Conservation (phyloP, 2,797 vertebrate species). For the Anableps anableps region DNA sequence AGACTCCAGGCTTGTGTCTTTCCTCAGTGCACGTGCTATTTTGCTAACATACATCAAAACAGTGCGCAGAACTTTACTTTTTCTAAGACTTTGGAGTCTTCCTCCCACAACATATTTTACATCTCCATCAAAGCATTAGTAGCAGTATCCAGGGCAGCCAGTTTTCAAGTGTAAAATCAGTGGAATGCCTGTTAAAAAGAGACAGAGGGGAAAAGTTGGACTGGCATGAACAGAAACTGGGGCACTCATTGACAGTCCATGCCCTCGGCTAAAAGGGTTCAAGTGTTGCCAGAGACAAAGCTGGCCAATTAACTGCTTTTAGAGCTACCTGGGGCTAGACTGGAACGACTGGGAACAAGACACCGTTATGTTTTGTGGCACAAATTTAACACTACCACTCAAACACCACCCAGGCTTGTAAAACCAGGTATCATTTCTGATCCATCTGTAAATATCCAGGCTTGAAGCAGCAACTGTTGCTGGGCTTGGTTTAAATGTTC, state of each 20-base stretch:
- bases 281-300: slow-evolving; percentile 46
- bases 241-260: slow-evolving; percentile 31
- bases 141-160: background rate
- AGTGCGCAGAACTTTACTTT: background rate
- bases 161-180: slow-evolving; percentile 6
- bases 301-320: slow-evolving; percentile 53
- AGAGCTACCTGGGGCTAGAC: slow-evolving; percentile 32
- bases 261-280: slow-evolving; percentile 57
- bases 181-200: slow-evolving; percentile 2
- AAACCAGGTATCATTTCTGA: slow-evolving; percentile 19
- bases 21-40: background rate
- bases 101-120: background rate
- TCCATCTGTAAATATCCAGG: slow-evolving; percentile 14
- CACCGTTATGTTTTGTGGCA: slow-evolving; percentile 25
- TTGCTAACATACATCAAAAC: background rate
- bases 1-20: background rate
- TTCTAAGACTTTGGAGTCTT: background rate
- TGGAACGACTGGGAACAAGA: slow-evolving; percentile 16
- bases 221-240: slow-evolving; percentile 17
- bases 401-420: slow-evolving; percentile 4
- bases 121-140: background rate
- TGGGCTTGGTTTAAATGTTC: slow-evolving; percentile 45
- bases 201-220: slow-evolving; percentile 17
- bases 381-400: background rate
- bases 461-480: background rate